A percentile compares a stretch with the other conserved stretches of the same genome.
phyloP scores from a whole-genome alignment of 2,113 vertebrate genomes.

The Nyctibius bracteatus region DNA sequence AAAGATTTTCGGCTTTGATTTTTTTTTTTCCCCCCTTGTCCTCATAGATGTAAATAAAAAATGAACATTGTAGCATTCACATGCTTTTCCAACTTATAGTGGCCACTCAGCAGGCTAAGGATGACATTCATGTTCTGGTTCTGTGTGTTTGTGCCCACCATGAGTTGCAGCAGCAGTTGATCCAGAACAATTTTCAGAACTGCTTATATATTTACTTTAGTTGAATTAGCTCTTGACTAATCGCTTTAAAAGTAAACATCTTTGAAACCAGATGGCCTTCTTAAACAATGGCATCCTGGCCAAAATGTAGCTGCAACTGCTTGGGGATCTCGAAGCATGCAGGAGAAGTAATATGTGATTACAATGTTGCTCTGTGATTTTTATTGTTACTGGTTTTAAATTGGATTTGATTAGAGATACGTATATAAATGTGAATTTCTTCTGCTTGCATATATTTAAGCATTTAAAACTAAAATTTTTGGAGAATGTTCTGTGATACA shows the following conservation, averaged over 20 bases:
- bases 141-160: rapidly evolving
- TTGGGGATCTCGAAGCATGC: neutral
- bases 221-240: neutral
- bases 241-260: neutral
- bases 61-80: neutral
- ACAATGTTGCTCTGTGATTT: neutral
- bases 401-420: neutral
- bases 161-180: neutral
- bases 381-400: neutral
- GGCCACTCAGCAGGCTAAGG: neutral
- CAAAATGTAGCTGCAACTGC: neutral
- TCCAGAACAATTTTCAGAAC: neutral
- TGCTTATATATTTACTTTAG: neutral
- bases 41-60: neutral
- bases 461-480: neutral
- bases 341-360: neutral
- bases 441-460: neutral
- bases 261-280: neutral
- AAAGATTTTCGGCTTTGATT: neutral
- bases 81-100: neutral
- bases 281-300: neutral
- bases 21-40: neutral
- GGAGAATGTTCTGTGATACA: neutral
- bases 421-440: neutral
- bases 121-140: neutral